Evolutionary conservation across 2,113 vertebrate genomes (phyloP), one percentile per base, ranked within the genome.

Genomic region (Corydoras sp.): DNA sequence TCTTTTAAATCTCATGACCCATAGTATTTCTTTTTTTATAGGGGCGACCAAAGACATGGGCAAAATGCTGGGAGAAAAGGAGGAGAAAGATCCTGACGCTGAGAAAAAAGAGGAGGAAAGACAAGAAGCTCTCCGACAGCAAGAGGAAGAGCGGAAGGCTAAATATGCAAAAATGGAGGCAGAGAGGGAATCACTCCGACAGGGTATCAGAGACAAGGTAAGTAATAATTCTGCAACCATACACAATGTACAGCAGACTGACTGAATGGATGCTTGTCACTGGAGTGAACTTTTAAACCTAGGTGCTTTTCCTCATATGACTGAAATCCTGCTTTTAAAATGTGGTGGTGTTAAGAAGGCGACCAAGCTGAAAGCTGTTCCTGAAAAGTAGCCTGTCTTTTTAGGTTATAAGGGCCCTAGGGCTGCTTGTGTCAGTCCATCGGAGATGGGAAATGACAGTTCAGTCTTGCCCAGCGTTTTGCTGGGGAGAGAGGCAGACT

Each of bases 21-120:
- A 24, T 24, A 24, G 18, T 24, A 24, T 50, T 14, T 58, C 0
- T 78, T 15, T 65, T 66, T 71, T 55, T 30, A 43, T 83, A 99
- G 97, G 96, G 81, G 97, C 97, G 87, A 99, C 97, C 85, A 98
- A 99, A 87, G 97, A 99, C 86, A 98, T 99, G 97, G 97, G 97
- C 31, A 99, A 99, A 89, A 98, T 98, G 97, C 85, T 99, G 70
- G 97, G 96, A 0, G 95, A 96, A 0, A 96, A 99, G 85, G 96
- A 99, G 78, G 96, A 98, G 89, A 97, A 99, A 83, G 97, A 99
- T 74, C 97, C 97, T 0, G 97, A 99, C 0, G 95, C 95, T 0
- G 93, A 95, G 82, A 96, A 97, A 83, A 99, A 99, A 79, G 97
- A 98, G 73, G 97, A 99, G 71, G 97, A 99, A 81, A 89, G 94